Percentiles rank a stretch among this genome's conserved stretches.
Evolutionary conservation across 2,113 vertebrate genomes (phyloP).

Genomic region (Chaetodon auriga): DNA sequence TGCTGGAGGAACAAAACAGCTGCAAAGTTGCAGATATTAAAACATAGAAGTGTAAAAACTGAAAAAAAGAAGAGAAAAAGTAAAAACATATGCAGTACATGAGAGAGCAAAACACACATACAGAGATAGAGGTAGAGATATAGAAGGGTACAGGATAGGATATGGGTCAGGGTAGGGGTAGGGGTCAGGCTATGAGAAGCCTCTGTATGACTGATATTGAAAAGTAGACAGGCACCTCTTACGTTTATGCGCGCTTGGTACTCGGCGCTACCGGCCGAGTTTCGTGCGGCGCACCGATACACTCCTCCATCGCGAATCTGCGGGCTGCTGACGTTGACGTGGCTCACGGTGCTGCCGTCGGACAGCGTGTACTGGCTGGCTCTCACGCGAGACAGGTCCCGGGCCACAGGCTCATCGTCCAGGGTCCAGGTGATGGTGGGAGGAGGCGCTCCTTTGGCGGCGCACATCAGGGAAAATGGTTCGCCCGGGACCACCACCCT

Average conservation of each 20-base stretch:
- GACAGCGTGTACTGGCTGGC: constrained; percentile 97
- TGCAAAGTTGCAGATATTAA: neutral
- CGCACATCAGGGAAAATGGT: constrained; percentile 96
- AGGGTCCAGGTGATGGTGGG: constrained; percentile 97
- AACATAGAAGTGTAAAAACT: constrained; percentile 15
- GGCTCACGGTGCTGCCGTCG: constrained; percentile 95
- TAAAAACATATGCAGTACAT: constrained; percentile 15
- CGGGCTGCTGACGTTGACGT: constrained; percentile 95
- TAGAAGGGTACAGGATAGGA: constrained; percentile 55
- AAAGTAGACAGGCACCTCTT: constrained; percentile 99
- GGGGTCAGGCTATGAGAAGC: constrained; percentile 80
- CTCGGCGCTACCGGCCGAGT: constrained; percentile 99
- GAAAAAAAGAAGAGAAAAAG: neutral
- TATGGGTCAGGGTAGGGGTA: constrained; percentile 63
- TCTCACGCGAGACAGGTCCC: constrained; percentile 89
- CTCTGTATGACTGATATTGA: constrained; percentile 98
- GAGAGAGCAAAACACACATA: constrained; percentile 55
- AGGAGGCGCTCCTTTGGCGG: constrained; percentile 95
- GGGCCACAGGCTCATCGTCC: constrained; percentile 94
- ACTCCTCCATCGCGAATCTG: constrained; percentile 98
- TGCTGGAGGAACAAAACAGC: constrained; percentile 24
- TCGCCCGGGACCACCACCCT: constrained; percentile 97
- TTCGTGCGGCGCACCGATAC: constrained; percentile 98
- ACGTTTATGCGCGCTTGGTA: constrained; percentile 99
- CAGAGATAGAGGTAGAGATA: constrained; percentile 74